phyloP scores from a whole-genome alignment of 2,797 vertebrate genomes.

The Chaetodon trifasciatus region DNA sequence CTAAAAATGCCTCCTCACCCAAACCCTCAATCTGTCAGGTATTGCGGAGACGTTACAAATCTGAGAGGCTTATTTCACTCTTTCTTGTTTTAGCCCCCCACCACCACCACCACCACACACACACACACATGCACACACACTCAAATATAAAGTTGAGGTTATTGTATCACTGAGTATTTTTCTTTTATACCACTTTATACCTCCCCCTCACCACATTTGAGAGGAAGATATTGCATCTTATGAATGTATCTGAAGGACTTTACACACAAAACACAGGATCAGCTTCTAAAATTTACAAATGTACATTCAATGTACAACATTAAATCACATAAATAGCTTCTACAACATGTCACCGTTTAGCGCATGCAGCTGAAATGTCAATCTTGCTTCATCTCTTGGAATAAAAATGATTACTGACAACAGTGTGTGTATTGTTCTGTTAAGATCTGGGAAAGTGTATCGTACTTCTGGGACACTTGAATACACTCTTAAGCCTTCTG shows the following conservation, averaged over 20 bases:
- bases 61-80: neutral
- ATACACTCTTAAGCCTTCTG: neutral
- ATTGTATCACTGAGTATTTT: neutral
- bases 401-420: neutral
- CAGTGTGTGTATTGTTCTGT: neutral
- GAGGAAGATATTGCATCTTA: neutral
- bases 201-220: neutral
- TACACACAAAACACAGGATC: neutral
- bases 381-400: neutral
- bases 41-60: conserved; percentile 23
- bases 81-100: no score
- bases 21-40: neutral
- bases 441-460: neutral
- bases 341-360: neutral
- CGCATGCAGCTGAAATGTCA: no score
- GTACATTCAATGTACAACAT: neutral
- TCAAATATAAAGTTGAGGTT: neutral
- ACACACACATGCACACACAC: neutral
- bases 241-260: neutral
- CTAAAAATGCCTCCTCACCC: conserved; percentile 6
- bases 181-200: neutral
- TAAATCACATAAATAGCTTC: neutral
- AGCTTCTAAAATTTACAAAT: neutral
- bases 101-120: no score
- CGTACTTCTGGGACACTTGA: neutral